Evolutionary conservation across 1,140 invertebrate species (phyloP), one percentile per base, ranked within the genome.

Genomic region (Pinna nobilis): DNA sequence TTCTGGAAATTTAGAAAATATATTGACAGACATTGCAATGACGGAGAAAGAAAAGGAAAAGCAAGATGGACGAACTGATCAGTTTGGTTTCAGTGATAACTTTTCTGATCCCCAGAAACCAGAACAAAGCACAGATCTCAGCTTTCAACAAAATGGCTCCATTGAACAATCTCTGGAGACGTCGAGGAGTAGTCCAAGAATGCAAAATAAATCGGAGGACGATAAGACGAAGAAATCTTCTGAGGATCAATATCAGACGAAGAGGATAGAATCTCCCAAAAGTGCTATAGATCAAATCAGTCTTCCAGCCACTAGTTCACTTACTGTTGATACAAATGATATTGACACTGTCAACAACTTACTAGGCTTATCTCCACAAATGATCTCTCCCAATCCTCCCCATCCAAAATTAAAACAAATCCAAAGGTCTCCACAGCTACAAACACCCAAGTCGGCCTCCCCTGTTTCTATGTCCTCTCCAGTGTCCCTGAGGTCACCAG

Each of bases 301-400:
- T n/a, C n/a, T n/a, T n/a, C 9, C 39, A 11, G 55, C 28, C 35
- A 59, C 59, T 20, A 63, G 44, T 63, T 13, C 55, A 33, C 33
- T 63, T 7, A 63, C 59, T 33, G 35, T 63, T n/a, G 70, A 75
- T 69, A 70, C 60, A 25, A 47, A 20, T 49, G 73, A 75, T 47
- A 75, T 75, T 33, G 73, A 75, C 49, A 60, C 66, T 23, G 49
- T 75, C 23, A 75, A 66, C 61, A 75, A 49, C 30, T 61, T 75
- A 28, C 51, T 75, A 3, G 73, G 73, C 4, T 59, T 78, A 20
- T 76, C 79, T 15, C 59, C 78, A 25, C 70, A 67, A 25, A 41
- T 75, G 9, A 32, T 80, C 9, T 80, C 79, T 1, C 79, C 75
- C 13, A 32, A 32, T n/a, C 33, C 25, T 20, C 49, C n/a, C 47